phyloP scores from a whole-genome alignment of 2,113 vertebrate species.

The Trogon surrucura region DNA sequence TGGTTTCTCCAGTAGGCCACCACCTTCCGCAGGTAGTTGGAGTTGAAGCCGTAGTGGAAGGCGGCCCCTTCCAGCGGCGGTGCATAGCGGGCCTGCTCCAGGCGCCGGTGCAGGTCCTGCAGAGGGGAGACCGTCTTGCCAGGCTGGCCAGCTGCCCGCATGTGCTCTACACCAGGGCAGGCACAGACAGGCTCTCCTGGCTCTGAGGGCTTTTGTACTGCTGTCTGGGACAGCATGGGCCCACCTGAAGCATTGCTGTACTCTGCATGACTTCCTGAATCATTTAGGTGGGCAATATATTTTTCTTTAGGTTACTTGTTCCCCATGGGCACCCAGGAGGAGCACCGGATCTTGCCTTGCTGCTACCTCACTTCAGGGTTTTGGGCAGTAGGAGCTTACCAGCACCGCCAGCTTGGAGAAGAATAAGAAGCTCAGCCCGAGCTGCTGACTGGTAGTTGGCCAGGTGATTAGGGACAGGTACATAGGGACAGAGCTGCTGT shows the following conservation, averaged over 20 bases:
- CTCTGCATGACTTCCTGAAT: not conserved
- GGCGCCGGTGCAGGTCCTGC: conserved; percentile 83
- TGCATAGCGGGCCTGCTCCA: conserved; percentile 79
- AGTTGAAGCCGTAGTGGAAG: conserved; percentile 89
- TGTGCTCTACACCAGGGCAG: rapidly evolving
- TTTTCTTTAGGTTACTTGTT: not conserved
- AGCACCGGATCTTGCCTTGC: not conserved
- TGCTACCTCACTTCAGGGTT: not conserved
- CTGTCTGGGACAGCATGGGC: not conserved
- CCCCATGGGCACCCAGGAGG: not conserved
- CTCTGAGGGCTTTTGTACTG: not conserved
- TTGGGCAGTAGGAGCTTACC: not conserved
- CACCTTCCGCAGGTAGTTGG: conserved; percentile 79
- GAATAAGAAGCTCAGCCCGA: not conserved
- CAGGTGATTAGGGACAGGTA: not conserved
- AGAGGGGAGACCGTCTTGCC: not conserved
- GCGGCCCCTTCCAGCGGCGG: conserved; percentile 75
- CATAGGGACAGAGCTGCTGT: not conserved
- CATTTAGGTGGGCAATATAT: not conserved
- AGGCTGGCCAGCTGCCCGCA: not conserved
- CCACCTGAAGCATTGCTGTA: not conserved
- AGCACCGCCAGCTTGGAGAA: not conserved
- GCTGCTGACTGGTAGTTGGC: not conserved
- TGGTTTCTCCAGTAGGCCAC: conserved; percentile 86
- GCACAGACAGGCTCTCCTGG: not conserved